phyloP scores from a whole-genome alignment of 2,113 vertebrate species.

The Litocranius walleri region DNA sequence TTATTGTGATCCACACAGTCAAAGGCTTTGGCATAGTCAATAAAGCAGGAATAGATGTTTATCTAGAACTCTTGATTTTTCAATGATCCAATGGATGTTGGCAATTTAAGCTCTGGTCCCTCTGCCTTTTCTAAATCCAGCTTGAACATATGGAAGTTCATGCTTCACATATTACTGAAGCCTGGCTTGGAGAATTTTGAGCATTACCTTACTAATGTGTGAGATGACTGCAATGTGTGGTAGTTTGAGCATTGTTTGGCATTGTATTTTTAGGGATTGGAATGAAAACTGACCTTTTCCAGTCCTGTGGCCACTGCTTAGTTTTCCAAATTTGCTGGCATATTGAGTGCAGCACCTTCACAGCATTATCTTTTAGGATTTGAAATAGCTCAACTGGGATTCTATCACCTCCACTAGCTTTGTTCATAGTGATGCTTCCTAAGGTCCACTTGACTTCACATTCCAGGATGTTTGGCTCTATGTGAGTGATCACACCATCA shows the following conservation, averaged over 20 bases:
- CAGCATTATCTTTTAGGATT: background rate
- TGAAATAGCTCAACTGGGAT: background rate
- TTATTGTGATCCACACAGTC: background rate
- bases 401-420: background rate
- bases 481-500: background rate
- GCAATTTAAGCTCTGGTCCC: background rate
- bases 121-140: background rate
- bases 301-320: background rate
- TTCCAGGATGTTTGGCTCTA: background rate
- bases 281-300: background rate
- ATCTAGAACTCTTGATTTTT: background rate
- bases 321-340: background rate
- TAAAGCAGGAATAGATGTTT: background rate
- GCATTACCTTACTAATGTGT: background rate
- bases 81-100: background rate
- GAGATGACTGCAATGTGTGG: background rate
- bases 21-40: background rate
- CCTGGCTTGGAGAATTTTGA: background rate
- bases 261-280: background rate
- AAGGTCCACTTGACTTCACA: background rate
- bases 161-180: background rate
- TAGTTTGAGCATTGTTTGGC: background rate
- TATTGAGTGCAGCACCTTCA: background rate
- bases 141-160: background rate
- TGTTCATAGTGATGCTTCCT: background rate